Conservation (phyloP, 2,888 invertebrate genomes). For the Muschampia plurimacula region DNA sequence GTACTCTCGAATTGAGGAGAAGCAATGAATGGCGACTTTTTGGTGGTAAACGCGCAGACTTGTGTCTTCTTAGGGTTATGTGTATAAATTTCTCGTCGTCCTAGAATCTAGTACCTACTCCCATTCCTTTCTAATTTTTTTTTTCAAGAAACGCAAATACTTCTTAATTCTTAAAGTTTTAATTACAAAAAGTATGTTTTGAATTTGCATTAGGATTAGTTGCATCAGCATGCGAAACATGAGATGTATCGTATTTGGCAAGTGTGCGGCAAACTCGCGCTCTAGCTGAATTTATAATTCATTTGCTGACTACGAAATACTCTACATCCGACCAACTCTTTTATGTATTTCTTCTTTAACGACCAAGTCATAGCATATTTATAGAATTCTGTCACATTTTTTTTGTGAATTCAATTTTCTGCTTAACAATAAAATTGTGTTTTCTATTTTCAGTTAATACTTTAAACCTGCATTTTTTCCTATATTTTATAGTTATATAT, state of each 20-base stretch:
- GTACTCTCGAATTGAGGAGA: no score
- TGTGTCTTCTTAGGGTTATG: no score
- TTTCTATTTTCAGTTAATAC: neutral
- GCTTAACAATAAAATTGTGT: neutral
- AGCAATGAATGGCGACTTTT: no score
- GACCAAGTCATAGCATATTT: conserved; percentile 74
- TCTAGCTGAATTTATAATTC: conserved; percentile 55
- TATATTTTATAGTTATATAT: no score
- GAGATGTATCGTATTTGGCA: conserved; percentile 59
- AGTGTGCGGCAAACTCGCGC: conserved; percentile 54
- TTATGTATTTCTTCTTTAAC: conserved; percentile 77
- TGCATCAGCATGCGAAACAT: conserved; percentile 53
- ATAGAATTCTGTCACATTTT: conserved; percentile 64
- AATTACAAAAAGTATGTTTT: neutral
- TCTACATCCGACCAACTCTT: conserved; percentile 68
- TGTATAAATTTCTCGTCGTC: no score
- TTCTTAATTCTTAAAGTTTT: no score
- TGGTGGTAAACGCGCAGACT: no score
- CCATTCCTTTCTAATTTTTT: no score
- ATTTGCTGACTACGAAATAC: conserved; percentile 57
- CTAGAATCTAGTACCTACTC: no score
- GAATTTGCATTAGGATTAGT: conserved; percentile 3
- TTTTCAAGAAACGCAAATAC: no score
- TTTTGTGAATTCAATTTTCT: conserved; percentile 20
- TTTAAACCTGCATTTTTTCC: no score